Evolutionary conservation across 2,888 invertebrate genomes (phyloP), one percentile per base, ranked within the genome.

Genomic region (Heliconius cydno): DNA sequence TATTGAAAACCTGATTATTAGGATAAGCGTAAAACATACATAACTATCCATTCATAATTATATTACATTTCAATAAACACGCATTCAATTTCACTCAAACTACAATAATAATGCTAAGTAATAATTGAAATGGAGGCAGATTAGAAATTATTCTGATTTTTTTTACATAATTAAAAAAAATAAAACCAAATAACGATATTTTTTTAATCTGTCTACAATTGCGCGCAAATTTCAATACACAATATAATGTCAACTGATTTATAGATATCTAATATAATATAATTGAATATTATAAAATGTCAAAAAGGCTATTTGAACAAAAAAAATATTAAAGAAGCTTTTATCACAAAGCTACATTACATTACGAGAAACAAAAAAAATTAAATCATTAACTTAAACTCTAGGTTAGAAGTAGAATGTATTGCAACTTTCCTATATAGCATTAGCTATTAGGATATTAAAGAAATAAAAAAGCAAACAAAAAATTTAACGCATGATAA

Each of bases 1-100:
- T 92, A 94, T 93, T 92, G 90, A 91, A 91, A 93, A 93, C 92
- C 90, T 93, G 94, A 94, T 94, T 94, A 94, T 94, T 93, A 90
- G 90, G 91, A 92, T 88, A 93, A 94, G 92, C 92, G 91, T 90
- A 91, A 93, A 91, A 92, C 92, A 91, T 92, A 87, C 88, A 89
- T 77, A 81, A 80, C 80, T 81, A 84, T 79, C 86, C 82, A 81
- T 81, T 80, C 83, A 82, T 78, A 77, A 80, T 82, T 81, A 84
- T 82, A 81, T 82, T 81, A 82, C 80, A 83, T 80, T 82, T 79
- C 73, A 73, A 87, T 88, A 75, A 46, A 80, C 79, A 83, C 83
- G 83, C 82, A 81, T 81, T 82, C 80, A 83, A 82, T 77, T 79
- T 79, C 78, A 77, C 81, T 72, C 78, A 46, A 57, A 75, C 28